Conservation (phyloP, 1,140 invertebrate species). For the Cepaea nemoralis region DNA sequence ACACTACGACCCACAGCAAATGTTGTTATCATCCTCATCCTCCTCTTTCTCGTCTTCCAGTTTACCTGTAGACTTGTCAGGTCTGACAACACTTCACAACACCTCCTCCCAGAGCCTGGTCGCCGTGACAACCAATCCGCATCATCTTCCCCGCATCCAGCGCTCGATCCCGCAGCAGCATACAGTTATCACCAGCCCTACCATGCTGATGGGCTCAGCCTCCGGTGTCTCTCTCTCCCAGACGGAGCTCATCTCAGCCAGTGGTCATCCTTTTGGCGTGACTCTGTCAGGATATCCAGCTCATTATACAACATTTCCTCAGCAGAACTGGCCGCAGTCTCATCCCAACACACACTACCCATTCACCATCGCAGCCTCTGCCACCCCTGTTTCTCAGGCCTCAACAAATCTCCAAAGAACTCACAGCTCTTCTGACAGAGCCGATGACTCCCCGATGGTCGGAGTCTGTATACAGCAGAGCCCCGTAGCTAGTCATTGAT, state of each 20-base stretch:
- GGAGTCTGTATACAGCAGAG: constrained; percentile 87
- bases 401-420: constrained; percentile 34
- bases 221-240: not conserved
- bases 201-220: constrained; percentile 7
- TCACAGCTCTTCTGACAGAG: constrained; percentile 67
- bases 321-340: not conserved
- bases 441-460: constrained; percentile 85
- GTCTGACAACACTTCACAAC: not conserved
- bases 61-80: constrained; percentile 20
- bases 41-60: constrained; percentile 20
- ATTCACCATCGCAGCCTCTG: constrained; percentile 42
- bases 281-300: constrained; percentile 50
- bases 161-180: not conserved
- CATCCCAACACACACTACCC: constrained; percentile 50
- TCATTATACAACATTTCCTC: constrained; percentile 24
- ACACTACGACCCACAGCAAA: not conserved
- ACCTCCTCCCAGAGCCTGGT: not conserved
- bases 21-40: constrained; percentile 1
- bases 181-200: not conserved
- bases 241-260: constrained; percentile 43
- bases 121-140: not conserved
- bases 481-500: constrained; percentile 81
- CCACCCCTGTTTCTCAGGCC: not conserved
- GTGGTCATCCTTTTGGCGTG: constrained; percentile 55
- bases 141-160: constrained; percentile 19